phyloP scores from a whole-genome alignment of 1,140 invertebrate species.

The Vanessa tameamea region DNA sequence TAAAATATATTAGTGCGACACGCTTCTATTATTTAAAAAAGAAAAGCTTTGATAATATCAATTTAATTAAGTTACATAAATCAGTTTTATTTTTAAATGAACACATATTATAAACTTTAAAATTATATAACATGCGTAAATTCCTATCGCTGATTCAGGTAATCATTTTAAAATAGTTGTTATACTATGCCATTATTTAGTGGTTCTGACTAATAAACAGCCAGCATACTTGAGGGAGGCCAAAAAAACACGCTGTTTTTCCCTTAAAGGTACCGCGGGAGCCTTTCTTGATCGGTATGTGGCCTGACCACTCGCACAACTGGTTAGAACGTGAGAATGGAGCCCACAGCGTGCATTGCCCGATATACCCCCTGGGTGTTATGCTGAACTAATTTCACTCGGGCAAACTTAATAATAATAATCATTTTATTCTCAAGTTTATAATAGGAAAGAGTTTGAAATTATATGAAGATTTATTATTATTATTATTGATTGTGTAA shows the following conservation, averaged over 20 bases:
- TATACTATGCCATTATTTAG: slow-evolving; percentile 43
- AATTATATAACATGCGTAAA: too few relatives aligned
- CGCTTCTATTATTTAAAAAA: too few relatives aligned
- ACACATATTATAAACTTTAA: too few relatives aligned
- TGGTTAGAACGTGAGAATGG: slow-evolving; percentile 74
- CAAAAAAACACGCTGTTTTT: slow-evolving; percentile 69
- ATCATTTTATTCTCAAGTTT: background rate
- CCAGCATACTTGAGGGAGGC: slow-evolving; percentile 54
- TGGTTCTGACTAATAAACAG: slow-evolving; percentile 55
- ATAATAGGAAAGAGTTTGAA: background rate
- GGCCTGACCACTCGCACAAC: slow-evolving; percentile 62
- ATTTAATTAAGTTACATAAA: too few relatives aligned
- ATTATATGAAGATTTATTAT: too few relatives aligned
- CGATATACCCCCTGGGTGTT: slow-evolving; percentile 60
- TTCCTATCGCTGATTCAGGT: too few relatives aligned
- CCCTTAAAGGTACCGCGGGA: slow-evolving; percentile 69
- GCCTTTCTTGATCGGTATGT: slow-evolving; percentile 75
- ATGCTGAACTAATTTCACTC: slow-evolving; percentile 49
- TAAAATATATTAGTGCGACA: too few relatives aligned
- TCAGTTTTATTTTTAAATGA: too few relatives aligned
- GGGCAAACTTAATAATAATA: slow-evolving; percentile 15
- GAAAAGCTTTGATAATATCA: too few relatives aligned
- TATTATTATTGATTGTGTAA: too few relatives aligned
- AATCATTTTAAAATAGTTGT: slow-evolving; percentile 32
- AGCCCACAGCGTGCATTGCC: slow-evolving; percentile 57